Evolutionary conservation across 64 coral and sea anemone species (phyloP).

Genomic region (Anthopleura sola): DNA sequence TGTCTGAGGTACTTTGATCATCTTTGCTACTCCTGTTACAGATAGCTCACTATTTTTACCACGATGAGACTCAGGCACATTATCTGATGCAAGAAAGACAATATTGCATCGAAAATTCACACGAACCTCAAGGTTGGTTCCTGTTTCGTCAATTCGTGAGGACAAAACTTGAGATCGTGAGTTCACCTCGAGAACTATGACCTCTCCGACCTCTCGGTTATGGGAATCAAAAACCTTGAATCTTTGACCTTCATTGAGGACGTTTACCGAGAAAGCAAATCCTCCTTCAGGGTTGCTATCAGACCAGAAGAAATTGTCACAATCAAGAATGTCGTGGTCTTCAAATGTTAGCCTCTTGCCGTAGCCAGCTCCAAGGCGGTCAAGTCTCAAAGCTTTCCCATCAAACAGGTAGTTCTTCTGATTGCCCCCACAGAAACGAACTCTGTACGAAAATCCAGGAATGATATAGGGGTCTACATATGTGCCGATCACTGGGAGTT

Average conservation of each 20-base stretch:
- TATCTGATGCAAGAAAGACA: background rate
- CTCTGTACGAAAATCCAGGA: constrained; percentile 68
- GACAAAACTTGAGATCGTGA: constrained; percentile 12
- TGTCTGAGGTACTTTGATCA: background rate
- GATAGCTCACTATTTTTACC: background rate
- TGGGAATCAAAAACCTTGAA: constrained; percentile 58
- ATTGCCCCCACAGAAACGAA: constrained; percentile 47
- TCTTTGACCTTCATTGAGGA: constrained; percentile 37
- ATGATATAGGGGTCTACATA: constrained; percentile 49
- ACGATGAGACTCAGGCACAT: background rate
- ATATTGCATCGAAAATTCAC: constrained; percentile 4
- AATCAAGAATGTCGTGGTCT: constrained; percentile 55
- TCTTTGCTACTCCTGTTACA: background rate
- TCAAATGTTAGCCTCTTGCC: constrained; percentile 87
- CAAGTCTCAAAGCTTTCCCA: constrained; percentile 53
- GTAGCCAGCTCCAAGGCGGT: constrained; percentile 61
- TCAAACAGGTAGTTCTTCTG: constrained; percentile 56
- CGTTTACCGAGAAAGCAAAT: constrained; percentile 66
- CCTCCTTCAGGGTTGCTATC: constrained; percentile 79
- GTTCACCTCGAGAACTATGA: background rate
- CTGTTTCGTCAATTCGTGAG: background rate
- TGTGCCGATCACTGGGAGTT: constrained; percentile 75
- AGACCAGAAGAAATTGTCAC: constrained; percentile 93
- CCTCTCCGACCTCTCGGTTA: constrained; percentile 14
- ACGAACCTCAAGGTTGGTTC: background rate